Evolutionary conservation across 2,888 invertebrate genomes (phyloP), one percentile per base, ranked within the genome.

Genomic region (Erpobdella octoculata): DNA sequence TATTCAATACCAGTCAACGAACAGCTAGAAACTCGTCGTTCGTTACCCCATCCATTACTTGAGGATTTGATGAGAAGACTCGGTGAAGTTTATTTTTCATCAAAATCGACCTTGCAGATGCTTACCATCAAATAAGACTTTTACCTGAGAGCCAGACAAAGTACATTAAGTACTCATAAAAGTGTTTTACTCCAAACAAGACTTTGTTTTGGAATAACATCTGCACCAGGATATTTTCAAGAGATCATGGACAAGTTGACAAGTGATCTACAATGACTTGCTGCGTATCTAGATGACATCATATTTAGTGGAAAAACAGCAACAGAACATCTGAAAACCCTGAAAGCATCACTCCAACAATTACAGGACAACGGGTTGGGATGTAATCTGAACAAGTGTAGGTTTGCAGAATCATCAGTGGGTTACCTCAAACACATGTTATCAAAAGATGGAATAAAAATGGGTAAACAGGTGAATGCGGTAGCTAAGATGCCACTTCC

Each of bases 201-300:
- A 21, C 25, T 61, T 3, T 31, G 28, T 4, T 61, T 61, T 21
- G 61, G 61, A 8, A 61, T 61, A 5, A 21, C 12, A 31, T 61
- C 61, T 5, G 61, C 61, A 5, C 61, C 61, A 8, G 61, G 6
- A 18, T 61, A 61, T 12, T 61, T 61, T 33, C 61, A 61, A 61
- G 61, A 61, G 12, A 61, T 61, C 5, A 61, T 61, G 61, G 61
- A 61, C 12, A 61, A 33, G 31, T 4, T 61, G 3, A 61, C 61
- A 31, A 3, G 25, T 21, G 61, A 61, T 61, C 61, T 61, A 3
- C 3, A 4, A 61, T 5, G 25, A 18, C 28, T 61, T 18, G 61
- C 28, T 31, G 46, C n/a, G 12, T 61, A 61, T 61, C 25, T 61
- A 28, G 61, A 61, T 61, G 61, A 61, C 12, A 61, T 41, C n/a